Base-by-base conservation (phyloP, 2,888 invertebrate genomes). In the Cataglyphis livida region DNA sequence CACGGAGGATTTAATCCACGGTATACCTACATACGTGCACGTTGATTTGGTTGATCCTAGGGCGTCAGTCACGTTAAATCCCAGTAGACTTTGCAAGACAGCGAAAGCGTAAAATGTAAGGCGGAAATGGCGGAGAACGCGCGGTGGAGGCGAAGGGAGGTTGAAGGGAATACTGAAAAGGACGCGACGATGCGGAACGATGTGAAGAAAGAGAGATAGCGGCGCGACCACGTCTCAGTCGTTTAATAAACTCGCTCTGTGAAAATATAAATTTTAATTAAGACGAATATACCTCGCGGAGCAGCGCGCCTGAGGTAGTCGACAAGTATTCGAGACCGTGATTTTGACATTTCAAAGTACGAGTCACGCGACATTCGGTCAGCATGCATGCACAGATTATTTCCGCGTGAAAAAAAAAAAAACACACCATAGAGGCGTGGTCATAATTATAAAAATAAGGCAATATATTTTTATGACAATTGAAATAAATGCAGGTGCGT, bases 31-130 rank as follows among this genome's bases (percentile, higher is more conserved):
- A 81, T 84, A 81, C 84, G 82, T 81, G 82, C 32, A 86, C 85
- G 85, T 79, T 84, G 86, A 90, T 87, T 91, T 68, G 75, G 68
- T 85, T 90, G 87, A 90, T 90, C 88, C 87, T n/a, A 25, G 48
- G 65, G 76, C 89, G 89, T 91, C 91, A 88, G 84, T 91, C 87
- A 90, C 44, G 79, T 81, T 89, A 88, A 91, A 91, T 89, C 90
- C 88, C 7, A 57, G 82, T 76, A 83, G 85, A 89, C 87, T 86
- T 85, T 78, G 66, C 64, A 57, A 73, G 84, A 73, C 71, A 51
- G 70, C 57, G 65, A 79, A 82, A 83, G 41, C 62, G 83, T 85
- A 81, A 84, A 88, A 85, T 75, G 65, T 85, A 84, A 70, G 48
- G 61, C 48, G 15, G 38, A 64, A n/a, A n/a, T 1, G 62, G 28